phyloP scores from a whole-genome alignment of 2,888 invertebrate genomes.

The Yponomeuta malinellus region DNA sequence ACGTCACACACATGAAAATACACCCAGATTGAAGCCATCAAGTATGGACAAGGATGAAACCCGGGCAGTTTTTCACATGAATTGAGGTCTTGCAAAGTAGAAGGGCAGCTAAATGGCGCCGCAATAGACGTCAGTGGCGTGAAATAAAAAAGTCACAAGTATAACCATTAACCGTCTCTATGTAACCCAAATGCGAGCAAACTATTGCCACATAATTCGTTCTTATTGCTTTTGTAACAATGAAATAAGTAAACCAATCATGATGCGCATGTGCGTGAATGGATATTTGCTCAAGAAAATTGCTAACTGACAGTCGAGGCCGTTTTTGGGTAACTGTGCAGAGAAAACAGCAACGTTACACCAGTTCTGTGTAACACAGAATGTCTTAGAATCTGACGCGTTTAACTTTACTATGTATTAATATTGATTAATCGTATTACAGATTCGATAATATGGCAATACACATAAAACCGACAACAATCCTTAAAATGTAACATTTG shows the following conservation, averaged over 20 bases:
- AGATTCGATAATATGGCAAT: not conserved
- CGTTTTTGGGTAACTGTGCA: too few species aligned
- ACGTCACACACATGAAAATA: too few species aligned
- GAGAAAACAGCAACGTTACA: too few species aligned
- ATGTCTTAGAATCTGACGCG: not conserved
- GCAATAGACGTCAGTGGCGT: too few species aligned
- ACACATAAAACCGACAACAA: not conserved
- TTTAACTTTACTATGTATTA: not conserved
- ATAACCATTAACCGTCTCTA: not conserved
- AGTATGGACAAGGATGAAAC: too few species aligned
- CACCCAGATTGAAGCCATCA: too few species aligned
- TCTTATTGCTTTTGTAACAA: conserved; percentile 7
- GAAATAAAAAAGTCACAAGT: not conserved
- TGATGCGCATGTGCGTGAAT: not conserved
- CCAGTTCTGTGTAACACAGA: too few species aligned
- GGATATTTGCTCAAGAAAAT: not conserved
- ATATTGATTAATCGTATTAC: not conserved
- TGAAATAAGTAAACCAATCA: not conserved
- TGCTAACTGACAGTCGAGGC: not conserved
- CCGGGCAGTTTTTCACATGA: too few species aligned
- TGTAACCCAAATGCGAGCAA: not conserved
- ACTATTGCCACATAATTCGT: not conserved
- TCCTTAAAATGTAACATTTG: not conserved
- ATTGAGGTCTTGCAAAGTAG: too few species aligned
- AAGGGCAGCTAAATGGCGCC: too few species aligned